A percentile compares a stretch with the other conserved stretches of the same genome.
Evolutionary conservation across 2,113 vertebrate species (phyloP).

Genomic region (Cheilinus undulatus): DNA sequence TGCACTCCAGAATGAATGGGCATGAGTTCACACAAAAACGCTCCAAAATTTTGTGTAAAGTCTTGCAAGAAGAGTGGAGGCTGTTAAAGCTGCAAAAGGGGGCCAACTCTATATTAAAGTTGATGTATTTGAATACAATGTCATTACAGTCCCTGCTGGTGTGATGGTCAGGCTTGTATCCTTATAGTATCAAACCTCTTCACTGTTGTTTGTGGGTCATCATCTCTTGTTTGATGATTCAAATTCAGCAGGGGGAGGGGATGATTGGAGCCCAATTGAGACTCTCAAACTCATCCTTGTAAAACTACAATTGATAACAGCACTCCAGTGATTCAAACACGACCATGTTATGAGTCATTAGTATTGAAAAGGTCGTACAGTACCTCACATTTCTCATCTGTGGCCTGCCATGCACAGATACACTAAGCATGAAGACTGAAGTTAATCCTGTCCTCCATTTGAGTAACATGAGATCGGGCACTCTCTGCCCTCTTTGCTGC

Average conservation of each 20-base stretch:
- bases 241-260: background rate
- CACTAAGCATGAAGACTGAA: constrained; percentile 19
- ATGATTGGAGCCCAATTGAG: background rate
- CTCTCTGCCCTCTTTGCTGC: constrained; percentile 33
- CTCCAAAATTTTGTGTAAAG: too few relatives aligned
- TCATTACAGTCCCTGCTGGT: too few relatives aligned
- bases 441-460: constrained; percentile 28
- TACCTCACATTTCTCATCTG: background rate
- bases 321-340: background rate
- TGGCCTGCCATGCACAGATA: background rate
- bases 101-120: too few relatives aligned
- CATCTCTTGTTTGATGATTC: background rate
- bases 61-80: too few relatives aligned
- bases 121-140: too few relatives aligned
- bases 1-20: too few relatives aligned
- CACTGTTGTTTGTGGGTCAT: background rate
- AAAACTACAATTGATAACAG: background rate
- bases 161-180: too few relatives aligned
- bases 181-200: background rate
- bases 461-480: constrained; percentile 38
- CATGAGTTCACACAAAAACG: too few relatives aligned
- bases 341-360: constrained; percentile 6
- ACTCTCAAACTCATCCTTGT: background rate
- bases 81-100: too few relatives aligned
- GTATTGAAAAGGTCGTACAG: constrained; percentile 28